phyloP scores from a whole-genome alignment of 2,113 vertebrate genomes.

The Grantiella picta region DNA sequence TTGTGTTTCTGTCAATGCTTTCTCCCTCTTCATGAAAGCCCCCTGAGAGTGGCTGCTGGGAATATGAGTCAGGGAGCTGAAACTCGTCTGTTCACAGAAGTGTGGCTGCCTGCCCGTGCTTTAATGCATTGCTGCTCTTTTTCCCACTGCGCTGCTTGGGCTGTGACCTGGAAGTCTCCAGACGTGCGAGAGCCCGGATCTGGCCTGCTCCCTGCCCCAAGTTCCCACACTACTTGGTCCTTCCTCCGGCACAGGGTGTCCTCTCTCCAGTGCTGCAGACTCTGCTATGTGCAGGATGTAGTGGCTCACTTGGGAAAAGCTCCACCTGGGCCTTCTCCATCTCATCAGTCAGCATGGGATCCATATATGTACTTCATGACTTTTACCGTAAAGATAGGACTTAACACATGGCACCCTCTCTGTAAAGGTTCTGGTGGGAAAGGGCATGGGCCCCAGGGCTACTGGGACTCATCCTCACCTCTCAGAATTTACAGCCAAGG shows the following conservation, averaged over 20 bases:
- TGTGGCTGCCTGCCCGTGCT: neutral
- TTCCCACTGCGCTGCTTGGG: neutral
- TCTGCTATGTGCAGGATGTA: rapidly evolving
- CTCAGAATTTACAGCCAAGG: neutral
- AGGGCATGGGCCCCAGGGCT: rapidly evolving
- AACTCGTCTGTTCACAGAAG: neutral
- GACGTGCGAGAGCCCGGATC: rapidly evolving
- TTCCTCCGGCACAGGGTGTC: rapidly evolving
- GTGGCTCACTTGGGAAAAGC: rapidly evolving
- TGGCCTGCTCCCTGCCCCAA: rapidly evolving
- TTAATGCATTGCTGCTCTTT: neutral
- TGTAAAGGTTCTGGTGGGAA: neutral
- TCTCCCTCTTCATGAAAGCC: neutral
- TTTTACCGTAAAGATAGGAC: neutral
- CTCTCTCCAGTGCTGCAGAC: rapidly evolving
- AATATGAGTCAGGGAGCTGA: neutral
- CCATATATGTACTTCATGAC: rapidly evolving
- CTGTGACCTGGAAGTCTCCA: neutral
- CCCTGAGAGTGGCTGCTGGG: neutral
- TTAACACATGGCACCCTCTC: too few relatives aligned
- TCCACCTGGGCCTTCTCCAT: neutral
- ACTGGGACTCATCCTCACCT: neutral
- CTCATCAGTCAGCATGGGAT: rapidly evolving
- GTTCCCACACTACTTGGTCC: neutral
- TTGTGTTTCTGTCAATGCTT: neutral